Conservation (phyloP, 2,113 vertebrate genomes). For the Saccopteryx leptura region DNA sequence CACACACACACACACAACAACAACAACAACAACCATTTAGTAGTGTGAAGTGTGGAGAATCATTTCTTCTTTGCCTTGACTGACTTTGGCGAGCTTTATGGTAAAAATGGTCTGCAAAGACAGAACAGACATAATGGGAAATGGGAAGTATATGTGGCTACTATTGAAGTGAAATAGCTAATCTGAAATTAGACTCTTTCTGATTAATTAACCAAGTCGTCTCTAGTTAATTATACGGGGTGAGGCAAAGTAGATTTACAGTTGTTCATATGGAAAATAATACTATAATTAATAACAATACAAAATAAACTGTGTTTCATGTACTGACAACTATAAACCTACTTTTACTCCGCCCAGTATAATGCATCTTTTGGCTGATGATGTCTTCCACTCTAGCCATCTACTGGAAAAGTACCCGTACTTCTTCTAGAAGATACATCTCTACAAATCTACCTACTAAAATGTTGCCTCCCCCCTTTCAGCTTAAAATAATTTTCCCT, state of each 20-base stretch:
- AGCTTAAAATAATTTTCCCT: conserved; percentile 1
- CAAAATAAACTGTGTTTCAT: neutral
- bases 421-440: conserved; percentile 14
- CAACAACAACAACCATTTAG: neutral
- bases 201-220: neutral
- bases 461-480: neutral
- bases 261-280: neutral
- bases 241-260: neutral
- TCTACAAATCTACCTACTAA: neutral
- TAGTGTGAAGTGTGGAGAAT: neutral
- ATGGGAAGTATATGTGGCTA: neutral
- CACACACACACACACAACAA: too few relatives aligned
- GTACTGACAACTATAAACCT: neutral
- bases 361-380: neutral
- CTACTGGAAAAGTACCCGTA: neutral
- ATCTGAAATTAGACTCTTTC: conserved; percentile 49
- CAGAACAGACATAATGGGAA: neutral
- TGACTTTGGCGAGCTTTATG: conserved; percentile 1
- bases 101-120: conserved; percentile 43
- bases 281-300: neutral
- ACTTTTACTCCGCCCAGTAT: neutral
- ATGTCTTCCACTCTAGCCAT: neutral
- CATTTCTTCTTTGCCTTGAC: neutral
- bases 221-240: conserved; percentile 19
- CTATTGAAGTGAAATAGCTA: conserved; percentile 15